Evolutionary conservation across 2,888 invertebrate genomes (phyloP), one percentile per base, ranked within the genome.

Genomic region (Cancer borealis): DNA sequence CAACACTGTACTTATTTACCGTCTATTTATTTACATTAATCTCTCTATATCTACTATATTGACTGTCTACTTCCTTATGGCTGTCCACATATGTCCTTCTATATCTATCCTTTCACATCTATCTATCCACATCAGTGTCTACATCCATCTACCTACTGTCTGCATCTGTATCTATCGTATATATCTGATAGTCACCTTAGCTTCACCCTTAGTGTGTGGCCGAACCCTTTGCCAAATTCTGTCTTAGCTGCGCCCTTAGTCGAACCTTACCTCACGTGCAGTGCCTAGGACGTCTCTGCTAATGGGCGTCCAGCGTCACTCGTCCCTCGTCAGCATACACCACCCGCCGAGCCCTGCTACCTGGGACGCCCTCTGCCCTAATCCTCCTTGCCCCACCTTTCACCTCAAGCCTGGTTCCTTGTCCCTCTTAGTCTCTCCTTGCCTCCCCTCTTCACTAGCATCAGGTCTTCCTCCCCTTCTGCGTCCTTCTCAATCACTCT

Each of bases 271-370:
- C 84, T 39, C 30, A 84, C 84, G 84, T 84, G 30, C 39, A 3
- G 84, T 39, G 84, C 84, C 84, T 84, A 14, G 84, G 84, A 39
- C 73, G 84, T 14, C 84, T 14, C 2, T 39, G n/a, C 84, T 84
- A 84, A 84, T 84, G 84, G 84, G 30, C 39, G 84, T 39, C 84
- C 39, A 14, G 84, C 84, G 84, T 84, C 84, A 73, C 84, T 39
- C 84, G 84, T 84, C 39, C 14, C 84, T 39, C 14, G 39, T 84
- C 84, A 84, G 39, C 84, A 39, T 39, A 39, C 39, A 84, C 84
- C 84, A 17, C 84, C 84, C 84, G 84, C 84, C 39, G 84, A 73
- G 73, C 84, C 12, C 12, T 14, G 84, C 84, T 84, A 84, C 84
- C 84, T 39, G 30, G 39, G 84, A 84, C 84, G n/a, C 84, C 39